phyloP scores from a whole-genome alignment of 2,888 invertebrate species.

The Podotricha telesiphe region DNA sequence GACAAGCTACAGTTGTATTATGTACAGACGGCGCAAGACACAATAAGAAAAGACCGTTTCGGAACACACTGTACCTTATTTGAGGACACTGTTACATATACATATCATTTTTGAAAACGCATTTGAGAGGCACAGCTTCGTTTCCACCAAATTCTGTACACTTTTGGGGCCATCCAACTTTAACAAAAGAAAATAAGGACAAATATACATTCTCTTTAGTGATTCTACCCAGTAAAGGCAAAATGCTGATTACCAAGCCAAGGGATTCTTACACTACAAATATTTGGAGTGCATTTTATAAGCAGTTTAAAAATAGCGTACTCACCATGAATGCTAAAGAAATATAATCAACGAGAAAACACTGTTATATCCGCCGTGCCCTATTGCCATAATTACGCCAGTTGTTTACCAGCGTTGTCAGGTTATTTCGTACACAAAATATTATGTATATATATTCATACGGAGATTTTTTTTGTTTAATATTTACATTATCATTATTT shows the following conservation, averaged over 20 bases:
- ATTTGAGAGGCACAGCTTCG: no score
- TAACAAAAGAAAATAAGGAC: no score
- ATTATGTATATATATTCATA: slow-evolving; percentile 41
- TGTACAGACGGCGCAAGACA: slow-evolving; percentile 27
- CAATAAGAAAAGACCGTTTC: slow-evolving; percentile 12
- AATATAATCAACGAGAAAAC: slow-evolving; percentile 27
- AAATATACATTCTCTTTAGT: no score
- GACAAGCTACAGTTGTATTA: slow-evolving; percentile 28
- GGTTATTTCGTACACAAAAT: no score
- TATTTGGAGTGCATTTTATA: no score
- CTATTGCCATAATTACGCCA: slow-evolving; percentile 43
- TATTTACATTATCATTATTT: slow-evolving; percentile 40
- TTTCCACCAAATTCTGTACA: no score
- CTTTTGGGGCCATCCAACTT: no score
- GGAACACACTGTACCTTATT: slow-evolving; percentile 9
- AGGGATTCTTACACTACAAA: no score
- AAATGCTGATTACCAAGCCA: no score
- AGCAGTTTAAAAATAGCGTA: background rate
- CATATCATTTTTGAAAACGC: slow-evolving; percentile 8
- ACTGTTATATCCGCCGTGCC: slow-evolving; percentile 29
- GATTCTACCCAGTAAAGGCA: no score
- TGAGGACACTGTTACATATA: slow-evolving; percentile 8
- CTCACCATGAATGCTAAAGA: slow-evolving; percentile 6
- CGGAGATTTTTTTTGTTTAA: slow-evolving; percentile 40
- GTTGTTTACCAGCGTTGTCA: slow-evolving; percentile 42